Evolutionary conservation across 2,113 vertebrate genomes (phyloP).

Genomic region (Chinchilla lanigera): DNA sequence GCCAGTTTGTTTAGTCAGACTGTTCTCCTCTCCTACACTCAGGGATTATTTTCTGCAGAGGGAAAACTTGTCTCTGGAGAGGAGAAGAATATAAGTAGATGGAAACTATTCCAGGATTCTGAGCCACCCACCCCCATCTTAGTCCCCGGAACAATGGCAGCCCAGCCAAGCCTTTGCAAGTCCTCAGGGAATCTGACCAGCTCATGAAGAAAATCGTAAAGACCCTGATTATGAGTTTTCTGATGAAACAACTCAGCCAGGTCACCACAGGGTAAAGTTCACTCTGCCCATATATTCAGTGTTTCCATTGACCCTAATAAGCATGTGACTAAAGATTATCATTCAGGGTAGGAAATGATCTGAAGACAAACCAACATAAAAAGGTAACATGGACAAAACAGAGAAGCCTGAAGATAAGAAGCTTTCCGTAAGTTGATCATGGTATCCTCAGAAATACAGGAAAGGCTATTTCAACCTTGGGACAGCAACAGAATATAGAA

Average conservation of each 20-base stretch:
- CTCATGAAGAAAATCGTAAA: neutral
- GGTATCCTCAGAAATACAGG: neutral
- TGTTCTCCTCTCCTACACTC: neutral
- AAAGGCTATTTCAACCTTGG: conserved; percentile 22
- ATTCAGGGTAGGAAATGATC: neutral
- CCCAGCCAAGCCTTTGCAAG: neutral
- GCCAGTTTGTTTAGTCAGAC: neutral
- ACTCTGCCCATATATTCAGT: neutral
- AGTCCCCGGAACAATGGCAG: neutral
- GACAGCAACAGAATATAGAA: neutral
- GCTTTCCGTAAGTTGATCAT: neutral
- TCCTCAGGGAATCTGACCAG: neutral
- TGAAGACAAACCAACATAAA: neutral
- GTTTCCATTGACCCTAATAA: neutral
- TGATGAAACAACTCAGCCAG: neutral
- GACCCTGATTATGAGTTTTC: neutral
- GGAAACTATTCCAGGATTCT: neutral
- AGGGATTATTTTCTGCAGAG: neutral
- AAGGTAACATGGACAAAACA: neutral
- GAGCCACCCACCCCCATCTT: neutral
- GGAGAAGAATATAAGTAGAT: neutral
- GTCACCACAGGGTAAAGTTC: neutral
- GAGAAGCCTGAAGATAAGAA: neutral
- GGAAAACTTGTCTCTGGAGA: neutral
- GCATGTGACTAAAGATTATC: neutral